Evolutionary conservation across 1,140 invertebrate genomes (phyloP), one percentile per base, ranked within the genome.

Genomic region (Drosophila novamexicana): DNA sequence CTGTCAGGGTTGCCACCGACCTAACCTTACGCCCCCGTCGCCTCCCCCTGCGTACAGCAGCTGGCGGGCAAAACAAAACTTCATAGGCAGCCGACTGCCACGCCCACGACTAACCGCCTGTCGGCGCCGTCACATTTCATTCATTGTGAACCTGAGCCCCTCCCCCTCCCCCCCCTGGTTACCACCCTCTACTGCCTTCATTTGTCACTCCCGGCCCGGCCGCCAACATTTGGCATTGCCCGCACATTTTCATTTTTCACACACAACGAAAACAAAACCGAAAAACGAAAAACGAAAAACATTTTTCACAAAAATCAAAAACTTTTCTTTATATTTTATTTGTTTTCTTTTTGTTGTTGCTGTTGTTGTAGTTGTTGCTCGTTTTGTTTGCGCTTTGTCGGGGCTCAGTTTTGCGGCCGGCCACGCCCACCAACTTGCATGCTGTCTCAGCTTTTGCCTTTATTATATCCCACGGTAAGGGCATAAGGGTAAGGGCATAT

Each of bases 291-390:
- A 18, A 53, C 56, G 62, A 63, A 68, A 79, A 84, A 77, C 72
- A 83, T 61, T 79, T 68, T 75, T 83, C 36, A 66, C 50, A 80
- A 85, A 83, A 86, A 86, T 85, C 82, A 79, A 86, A 86, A 85
- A 85, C 75, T 81, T 86, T 85, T 79, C 45, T 42, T 12, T 65
- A 52, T 36, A 8, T 57, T 29, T 37, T 56, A 34, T 36, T 37
- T 39, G n/a, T 53, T 10, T 4, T 18, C 18, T 49, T 12, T 37
- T 34, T 4, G 6, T 49, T 49, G n/a, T 40, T 64, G 7, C 50
- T 37, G 8, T 45, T 49, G 52, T 34, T 4, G 6, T 49, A 39
- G n/a, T 40, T 64, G 32, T 14, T 40, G n/a, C 14, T 29, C 56
- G 56, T 66, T 72, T 71, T 64, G 68, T 64, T 64, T 49, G 61